Base-by-base conservation (phyloP, 1,140 invertebrate genomes). In the Drosophila sproati region DNA sequence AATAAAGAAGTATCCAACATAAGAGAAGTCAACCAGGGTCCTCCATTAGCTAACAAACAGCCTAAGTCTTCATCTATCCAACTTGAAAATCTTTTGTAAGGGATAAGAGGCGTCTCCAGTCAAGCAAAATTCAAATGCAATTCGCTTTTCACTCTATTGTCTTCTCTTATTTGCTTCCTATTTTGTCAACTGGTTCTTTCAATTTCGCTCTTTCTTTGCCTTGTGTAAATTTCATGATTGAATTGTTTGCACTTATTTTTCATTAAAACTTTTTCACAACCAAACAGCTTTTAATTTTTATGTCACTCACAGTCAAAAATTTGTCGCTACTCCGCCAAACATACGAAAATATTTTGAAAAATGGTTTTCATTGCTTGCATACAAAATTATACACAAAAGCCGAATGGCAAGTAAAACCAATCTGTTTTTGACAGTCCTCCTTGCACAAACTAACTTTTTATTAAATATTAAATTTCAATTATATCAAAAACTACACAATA, bases 201-300 rank as follows among this genome's bases (percentile, higher is more conserved):
- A 12, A 20, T 12, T 34, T 8, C 29, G 12, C 6, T 2, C 20
- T 55, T 12, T 3, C 10, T 56, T 34, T 20, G 29, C 35, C 31
- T 32, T 57, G 47, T 57, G 52, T 72, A 37, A 51, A 29, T 72
- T 51, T 29, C 20, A 5, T 64, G 50, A 57, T 54, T 66, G 41
- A 52, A 51, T 52, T 67, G 45, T 43, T 43, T 41, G 45, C 39
- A 50, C 47, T 66, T 35, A 56, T 66, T 72, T 20, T 66, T 35
- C 55, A 68, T 51, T 68, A 51, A 12, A 12, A 28, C 7, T 43
- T 59, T 37, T 34, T 29, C 34, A 20, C 20, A 39, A 50, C 34
- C 54, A 56, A 52, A 67, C 39, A 1, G 52, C 64, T 39, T 67
- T 57, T 31, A 57, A 67, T 57, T 64, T 20, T 20, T 34, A 47